phyloP scores from a whole-genome alignment of 2,113 vertebrate genomes.

The Pampusana beccarii region DNA sequence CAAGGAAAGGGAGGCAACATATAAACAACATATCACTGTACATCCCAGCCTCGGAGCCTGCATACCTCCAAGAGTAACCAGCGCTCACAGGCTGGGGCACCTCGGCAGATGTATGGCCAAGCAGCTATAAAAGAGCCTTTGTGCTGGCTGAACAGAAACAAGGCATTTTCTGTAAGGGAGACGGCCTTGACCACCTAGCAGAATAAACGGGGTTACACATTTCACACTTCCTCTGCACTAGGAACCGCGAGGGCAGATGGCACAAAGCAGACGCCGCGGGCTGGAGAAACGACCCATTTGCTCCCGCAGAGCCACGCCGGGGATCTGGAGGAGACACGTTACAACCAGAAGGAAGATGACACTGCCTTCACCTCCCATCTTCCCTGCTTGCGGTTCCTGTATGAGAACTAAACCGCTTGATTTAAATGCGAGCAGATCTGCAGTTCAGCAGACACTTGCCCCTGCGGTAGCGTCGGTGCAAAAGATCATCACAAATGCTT shows the following conservation, averaged over 20 bases:
- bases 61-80: constrained; percentile 49
- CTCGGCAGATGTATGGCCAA: constrained; percentile 52
- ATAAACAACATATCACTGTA: constrained; percentile 40
- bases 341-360: background rate
- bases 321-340: background rate
- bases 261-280: background rate
- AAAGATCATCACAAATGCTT: background rate
- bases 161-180: constrained; percentile 61
- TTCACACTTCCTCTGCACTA: constrained; percentile 31
- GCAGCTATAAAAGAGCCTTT: constrained; percentile 66
- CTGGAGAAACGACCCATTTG: background rate
- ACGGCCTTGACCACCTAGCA: constrained; percentile 27
- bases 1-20: constrained; percentile 37
- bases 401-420: accelerated
- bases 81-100: constrained; percentile 43
- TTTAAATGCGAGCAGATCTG: background rate
- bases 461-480: background rate
- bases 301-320: background rate
- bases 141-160: constrained; percentile 55
- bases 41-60: constrained; percentile 28
- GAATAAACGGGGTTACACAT: constrained; percentile 42
- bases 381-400: accelerated
- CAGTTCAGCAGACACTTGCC: background rate
- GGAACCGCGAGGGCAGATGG: constrained; percentile 9
- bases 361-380: background rate